Percentiles rank a stretch among this genome's conserved stretches.
Conservation (phyloP, 2,888 invertebrate species). For the Scaptodrosophila latifasciaeformis region DNA sequence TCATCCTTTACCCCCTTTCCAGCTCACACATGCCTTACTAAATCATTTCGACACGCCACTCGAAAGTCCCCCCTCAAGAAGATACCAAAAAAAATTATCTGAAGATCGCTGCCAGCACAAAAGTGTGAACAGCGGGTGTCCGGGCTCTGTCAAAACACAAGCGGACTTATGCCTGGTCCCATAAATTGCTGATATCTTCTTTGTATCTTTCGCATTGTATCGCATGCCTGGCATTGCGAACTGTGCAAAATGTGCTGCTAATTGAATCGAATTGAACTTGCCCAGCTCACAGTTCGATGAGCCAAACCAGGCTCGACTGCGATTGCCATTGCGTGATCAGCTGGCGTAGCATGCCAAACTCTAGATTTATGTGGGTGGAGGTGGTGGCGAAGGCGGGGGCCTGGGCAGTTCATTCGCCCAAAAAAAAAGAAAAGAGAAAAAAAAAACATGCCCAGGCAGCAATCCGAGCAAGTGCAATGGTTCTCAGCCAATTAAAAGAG, state of each 20-base stretch:
- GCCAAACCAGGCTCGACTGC: no score
- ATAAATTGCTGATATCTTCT: conserved; percentile 56
- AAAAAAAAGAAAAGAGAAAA: no score
- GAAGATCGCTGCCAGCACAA: conserved; percentile 48
- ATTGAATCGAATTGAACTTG: conserved; percentile 57
- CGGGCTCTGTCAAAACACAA: conserved; percentile 31
- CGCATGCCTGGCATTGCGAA: conserved; percentile 26
- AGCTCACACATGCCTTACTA: conserved; percentile 33
- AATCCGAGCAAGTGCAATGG: conserved; percentile 36
- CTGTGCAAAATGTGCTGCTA: conserved; percentile 47
- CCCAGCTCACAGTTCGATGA: conserved; percentile 49
- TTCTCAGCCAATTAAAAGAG: conserved; percentile 60
- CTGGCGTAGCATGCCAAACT: conserved; percentile 3
- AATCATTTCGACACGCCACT: conserved; percentile 51
- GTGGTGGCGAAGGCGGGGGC: neutral
- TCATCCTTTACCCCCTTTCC: no score
- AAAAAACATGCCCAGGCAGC: neutral
- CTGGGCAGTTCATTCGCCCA: no score
- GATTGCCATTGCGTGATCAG: conserved; percentile 47
- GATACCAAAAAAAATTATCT: no score
- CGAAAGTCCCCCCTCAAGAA: no score
- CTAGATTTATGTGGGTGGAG: conserved; percentile 14
- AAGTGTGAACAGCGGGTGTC: conserved; percentile 57
- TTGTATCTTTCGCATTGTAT: conserved; percentile 22
- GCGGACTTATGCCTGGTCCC: conserved; percentile 32